A percentile compares a stretch with the other conserved stretches of the same genome.
Conservation (phyloP, 2,888 invertebrate species). For the Drosophila anomalipes region DNA sequence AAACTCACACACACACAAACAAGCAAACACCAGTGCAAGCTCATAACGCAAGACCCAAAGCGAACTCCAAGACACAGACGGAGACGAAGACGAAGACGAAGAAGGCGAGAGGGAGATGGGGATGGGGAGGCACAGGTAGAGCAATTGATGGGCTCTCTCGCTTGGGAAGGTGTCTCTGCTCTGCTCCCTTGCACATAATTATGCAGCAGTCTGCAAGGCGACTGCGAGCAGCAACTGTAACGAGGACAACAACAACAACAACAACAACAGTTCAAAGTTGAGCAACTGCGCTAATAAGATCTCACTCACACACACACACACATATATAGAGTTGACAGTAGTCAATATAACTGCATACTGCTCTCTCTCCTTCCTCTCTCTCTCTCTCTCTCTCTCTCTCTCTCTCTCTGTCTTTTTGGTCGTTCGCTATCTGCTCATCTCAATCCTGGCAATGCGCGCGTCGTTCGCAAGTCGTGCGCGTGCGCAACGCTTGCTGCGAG, state of each 20-base stretch:
- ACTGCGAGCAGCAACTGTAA: constrained; percentile 3
- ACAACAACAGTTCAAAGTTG: constrained; percentile 21
- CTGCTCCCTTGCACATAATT: constrained; percentile 1
- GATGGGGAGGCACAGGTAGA: background rate
- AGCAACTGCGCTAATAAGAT: constrained; percentile 25
- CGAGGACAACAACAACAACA: background rate
- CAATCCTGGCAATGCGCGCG: constrained; percentile 42
- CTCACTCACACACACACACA: constrained; percentile 5
- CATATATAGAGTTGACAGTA: constrained; percentile 23
- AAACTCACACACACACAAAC: background rate
- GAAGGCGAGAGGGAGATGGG: background rate
- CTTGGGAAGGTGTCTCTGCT: constrained; percentile 15
- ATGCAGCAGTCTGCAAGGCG: constrained; percentile 1
- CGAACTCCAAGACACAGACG: background rate
- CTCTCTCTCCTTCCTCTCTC: background rate
- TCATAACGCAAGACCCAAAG: constrained; percentile 13
- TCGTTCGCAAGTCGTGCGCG: constrained; percentile 71
- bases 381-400: background rate
- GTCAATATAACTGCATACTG: constrained; percentile 9
- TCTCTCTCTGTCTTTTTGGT: background rate
- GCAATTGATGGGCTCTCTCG: background rate
- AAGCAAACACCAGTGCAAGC: constrained; percentile 20
- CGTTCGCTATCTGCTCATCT: background rate
- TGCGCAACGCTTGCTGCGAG: constrained; percentile 59
- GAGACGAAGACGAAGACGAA: background rate